A percentile compares a stretch with the other conserved stretches of the same genome.
Evolutionary conservation across 2,113 vertebrate genomes (phyloP).

Genomic region (Phyllostomus discolor): DNA sequence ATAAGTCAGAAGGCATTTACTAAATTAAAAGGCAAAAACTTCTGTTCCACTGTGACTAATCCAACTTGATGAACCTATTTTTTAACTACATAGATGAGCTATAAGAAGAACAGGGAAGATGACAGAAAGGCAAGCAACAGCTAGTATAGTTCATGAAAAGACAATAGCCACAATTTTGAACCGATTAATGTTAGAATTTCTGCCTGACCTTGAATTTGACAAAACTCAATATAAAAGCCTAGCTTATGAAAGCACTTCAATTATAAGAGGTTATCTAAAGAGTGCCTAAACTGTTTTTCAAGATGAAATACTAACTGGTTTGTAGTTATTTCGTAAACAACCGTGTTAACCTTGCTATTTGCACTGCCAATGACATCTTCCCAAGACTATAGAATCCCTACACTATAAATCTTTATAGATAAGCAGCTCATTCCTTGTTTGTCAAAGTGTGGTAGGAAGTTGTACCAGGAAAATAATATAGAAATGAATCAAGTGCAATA

Average conservation of each 20-base stretch:
- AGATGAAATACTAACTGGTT: constrained; percentile 84
- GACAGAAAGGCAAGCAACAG: constrained; percentile 37
- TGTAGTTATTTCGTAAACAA: constrained; percentile 82
- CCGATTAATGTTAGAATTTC: constrained; percentile 75
- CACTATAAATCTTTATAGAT: constrained; percentile 84
- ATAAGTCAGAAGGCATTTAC: constrained; percentile 74
- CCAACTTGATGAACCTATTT: constrained; percentile 66
- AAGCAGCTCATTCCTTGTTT: constrained; percentile 83
- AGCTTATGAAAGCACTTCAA: constrained; percentile 79
- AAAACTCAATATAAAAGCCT: constrained; percentile 76
- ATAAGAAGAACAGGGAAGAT: constrained; percentile 48
- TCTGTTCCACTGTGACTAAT: constrained; percentile 75
- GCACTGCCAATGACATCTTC: constrained; percentile 81
- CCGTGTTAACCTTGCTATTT: constrained; percentile 85
- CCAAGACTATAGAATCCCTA: constrained; percentile 76
- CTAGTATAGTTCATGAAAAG: constrained; percentile 65
- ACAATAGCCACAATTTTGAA: constrained; percentile 72
- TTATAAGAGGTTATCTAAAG: constrained; percentile 82
- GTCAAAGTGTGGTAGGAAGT: constrained; percentile 75
- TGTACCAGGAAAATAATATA: constrained; percentile 78
- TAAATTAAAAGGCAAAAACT: constrained; percentile 76
- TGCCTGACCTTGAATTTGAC: constrained; percentile 83
- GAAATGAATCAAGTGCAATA: constrained; percentile 76
- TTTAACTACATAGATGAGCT: constrained; percentile 19
- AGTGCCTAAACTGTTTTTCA: constrained; percentile 79